Evolutionary conservation across 2,888 invertebrate genomes (phyloP), one percentile per base, ranked within the genome.

Genomic region (Tenthredo notha): DNA sequence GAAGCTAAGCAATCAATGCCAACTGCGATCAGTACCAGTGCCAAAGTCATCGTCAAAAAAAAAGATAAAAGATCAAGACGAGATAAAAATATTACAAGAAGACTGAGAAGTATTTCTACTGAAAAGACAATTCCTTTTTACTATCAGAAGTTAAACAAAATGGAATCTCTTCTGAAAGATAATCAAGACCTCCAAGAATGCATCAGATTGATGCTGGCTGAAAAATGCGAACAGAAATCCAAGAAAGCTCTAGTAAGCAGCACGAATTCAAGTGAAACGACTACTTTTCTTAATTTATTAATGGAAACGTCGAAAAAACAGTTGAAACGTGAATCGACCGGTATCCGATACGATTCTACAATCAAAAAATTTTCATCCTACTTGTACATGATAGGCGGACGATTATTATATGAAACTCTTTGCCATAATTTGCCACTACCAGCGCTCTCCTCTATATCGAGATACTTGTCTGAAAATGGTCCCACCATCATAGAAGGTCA

Each of bases 381-480:
- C 78, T 84, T 86, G 54, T 88, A 85, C 78, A 84, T 85, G 80
- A 82, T 85, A 29, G 87, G 85, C 15, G 87, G 87, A n/a, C 80
- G 87, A 83, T 83, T 87, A 70, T 54, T 85, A n/a, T 88, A 88
- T 77, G 87, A 88, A 82, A 87, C 87, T 18, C 67, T 88, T 15
- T 80, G 84, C 43, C 54, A 82, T 25, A 88, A 88, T 84, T 85
- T 88, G 37, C 82, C 85, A n/a, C 82, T 88, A 65, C 87, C 86
- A 54, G 87, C 86, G 47, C 29, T 83, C 5, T 85, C 85, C 37
- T 86, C 87, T n/a, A n/a, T n/a, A n/a, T 75, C 47, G 5, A n/a
- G 75, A 47, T 75, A 75, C 15, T 47, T 75, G 21, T 47, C 61
- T 21, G 61, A 77, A 70, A 65, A 58, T 47, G 80, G 54, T 18